phyloP scores from a whole-genome alignment of 53 echinoderm and acorn worm genomes.

The Holothuria leucospilota region DNA sequence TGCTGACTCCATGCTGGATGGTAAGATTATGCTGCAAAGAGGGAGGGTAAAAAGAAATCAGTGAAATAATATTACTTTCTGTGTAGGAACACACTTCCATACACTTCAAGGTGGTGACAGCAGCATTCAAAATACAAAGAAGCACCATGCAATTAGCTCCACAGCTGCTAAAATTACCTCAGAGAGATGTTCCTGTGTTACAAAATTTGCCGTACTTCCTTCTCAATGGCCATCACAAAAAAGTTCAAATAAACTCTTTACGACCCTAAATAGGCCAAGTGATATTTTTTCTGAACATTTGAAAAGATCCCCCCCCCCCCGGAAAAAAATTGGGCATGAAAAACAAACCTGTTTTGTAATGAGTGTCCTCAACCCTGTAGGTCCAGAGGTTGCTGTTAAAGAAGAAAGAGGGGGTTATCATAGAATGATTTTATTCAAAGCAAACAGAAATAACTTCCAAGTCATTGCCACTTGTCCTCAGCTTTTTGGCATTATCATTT shows the following conservation, averaged over 20 bases:
- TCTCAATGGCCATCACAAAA: neutral
- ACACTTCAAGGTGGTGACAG: too few species aligned
- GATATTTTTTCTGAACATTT: neutral
- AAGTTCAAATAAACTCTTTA: neutral
- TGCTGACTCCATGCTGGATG: slow-evolving; percentile 71
- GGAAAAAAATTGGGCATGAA: too few species aligned
- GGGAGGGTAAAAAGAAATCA: neutral
- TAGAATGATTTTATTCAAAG: too few species aligned
- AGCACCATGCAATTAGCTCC: too few species aligned
- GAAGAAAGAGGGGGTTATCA: neutral
- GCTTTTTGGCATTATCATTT: too few species aligned
- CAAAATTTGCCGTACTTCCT: neutral
- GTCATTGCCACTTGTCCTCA: too few species aligned
- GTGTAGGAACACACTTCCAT: too few species aligned
- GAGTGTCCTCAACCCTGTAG: slow-evolving; percentile 75
- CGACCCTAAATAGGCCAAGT: neutral
- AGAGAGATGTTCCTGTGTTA: too few species aligned
- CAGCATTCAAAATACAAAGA: too few species aligned
- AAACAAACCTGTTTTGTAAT: slow-evolving; percentile 77
- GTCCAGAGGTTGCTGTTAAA: slow-evolving; percentile 79
- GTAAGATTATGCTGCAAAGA: slow-evolving; percentile 77
- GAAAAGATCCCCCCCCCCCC: neutral
- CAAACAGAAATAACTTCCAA: too few species aligned
- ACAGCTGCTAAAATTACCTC: too few species aligned
- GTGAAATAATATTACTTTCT: neutral